Evolutionary conservation across 35 echinoderm and acorn worm species (phyloP).

Genomic region (Hemicentrotus pulcherrimus): DNA sequence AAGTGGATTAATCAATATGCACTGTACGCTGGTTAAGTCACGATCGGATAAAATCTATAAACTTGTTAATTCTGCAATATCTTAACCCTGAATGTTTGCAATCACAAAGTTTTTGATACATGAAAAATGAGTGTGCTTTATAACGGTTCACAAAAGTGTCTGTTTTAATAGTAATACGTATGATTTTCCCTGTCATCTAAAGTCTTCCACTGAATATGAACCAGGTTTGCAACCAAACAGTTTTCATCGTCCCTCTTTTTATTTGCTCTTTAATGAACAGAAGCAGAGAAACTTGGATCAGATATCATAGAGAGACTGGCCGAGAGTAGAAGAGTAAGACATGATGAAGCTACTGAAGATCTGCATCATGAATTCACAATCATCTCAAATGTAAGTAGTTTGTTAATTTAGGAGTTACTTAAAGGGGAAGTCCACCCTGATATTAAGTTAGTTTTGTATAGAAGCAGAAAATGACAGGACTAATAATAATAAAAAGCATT

Average conservation of each 20-base stretch:
- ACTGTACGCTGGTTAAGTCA: too few species aligned
- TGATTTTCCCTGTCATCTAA: not conserved
- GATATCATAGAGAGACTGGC: conserved; percentile 95
- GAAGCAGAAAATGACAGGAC: too few species aligned
- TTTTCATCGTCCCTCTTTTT: not conserved
- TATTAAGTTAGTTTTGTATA: too few species aligned
- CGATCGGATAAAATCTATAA: too few species aligned
- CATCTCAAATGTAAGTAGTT: conserved; percentile 80
- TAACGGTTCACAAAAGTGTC: too few species aligned
- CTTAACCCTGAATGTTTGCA: too few species aligned
- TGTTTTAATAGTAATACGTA: not conserved
- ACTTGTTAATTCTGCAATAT: too few species aligned
- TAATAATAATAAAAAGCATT: too few species aligned
- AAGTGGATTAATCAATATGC: too few species aligned
- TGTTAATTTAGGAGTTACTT: not conserved
- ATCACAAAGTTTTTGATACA: too few species aligned
- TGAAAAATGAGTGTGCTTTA: too few species aligned
- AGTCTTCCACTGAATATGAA: not conserved
- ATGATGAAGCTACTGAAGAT: conserved; percentile 87
- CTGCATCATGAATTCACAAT: conserved; percentile 87
- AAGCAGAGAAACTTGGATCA: conserved; percentile 82
- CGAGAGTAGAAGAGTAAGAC: conserved; percentile 81
- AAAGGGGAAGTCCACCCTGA: too few species aligned
- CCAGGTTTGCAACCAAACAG: not conserved
- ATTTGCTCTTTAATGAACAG: conserved; percentile 46